Evolutionary conservation across 2,113 vertebrate species (phyloP), one percentile per base, ranked within the genome.

Genomic region (Scomber japonicus): DNA sequence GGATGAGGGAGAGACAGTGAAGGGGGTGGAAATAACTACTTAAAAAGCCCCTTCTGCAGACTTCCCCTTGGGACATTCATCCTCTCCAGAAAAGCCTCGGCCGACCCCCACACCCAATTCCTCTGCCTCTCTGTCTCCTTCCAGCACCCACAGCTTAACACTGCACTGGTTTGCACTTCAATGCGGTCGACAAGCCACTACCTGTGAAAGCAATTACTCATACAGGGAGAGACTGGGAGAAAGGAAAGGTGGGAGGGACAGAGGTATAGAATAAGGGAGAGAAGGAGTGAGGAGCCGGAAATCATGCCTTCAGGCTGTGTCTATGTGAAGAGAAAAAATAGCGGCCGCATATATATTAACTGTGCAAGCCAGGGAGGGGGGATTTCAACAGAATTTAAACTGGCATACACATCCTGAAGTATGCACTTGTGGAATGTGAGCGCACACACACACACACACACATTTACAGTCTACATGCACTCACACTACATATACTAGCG

Each of bases 121-220:
- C 89, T 90, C 82, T 71, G 35, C 35, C 35, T 40, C 70, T 57
- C 71, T 44, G 63, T 75, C 82, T 89, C 61, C 82, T 78, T 82
- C 81, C 87, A 81, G 88, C 86, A 88, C 75, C 88, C 66, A 71
- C 84, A 89, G 87, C 73, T 82, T 79, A 80, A 82, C 88, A 77
- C 80, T 68, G 86, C 87, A 82, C 73, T 72, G 81, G 79, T 90
- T 89, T 90, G 80, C 82, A 85, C 90, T 89, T 84, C 86, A 90
- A 74, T 89, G 82, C 78, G 21, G 80, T 82, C 56, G 80, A 90
- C 92, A 94, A 92, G 93, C 82, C 90, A 77, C 89, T 89, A 92
- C 93, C 89, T 93, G 92, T 80, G 84, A 90, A 91, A 91, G 89
- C 85, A 86, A 93, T 92, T 90, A 92, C 84, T 89, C 86, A 88